Evolutionary conservation across 1,140 invertebrate genomes (phyloP).

Genomic region (Coptotermes formosanus): DNA sequence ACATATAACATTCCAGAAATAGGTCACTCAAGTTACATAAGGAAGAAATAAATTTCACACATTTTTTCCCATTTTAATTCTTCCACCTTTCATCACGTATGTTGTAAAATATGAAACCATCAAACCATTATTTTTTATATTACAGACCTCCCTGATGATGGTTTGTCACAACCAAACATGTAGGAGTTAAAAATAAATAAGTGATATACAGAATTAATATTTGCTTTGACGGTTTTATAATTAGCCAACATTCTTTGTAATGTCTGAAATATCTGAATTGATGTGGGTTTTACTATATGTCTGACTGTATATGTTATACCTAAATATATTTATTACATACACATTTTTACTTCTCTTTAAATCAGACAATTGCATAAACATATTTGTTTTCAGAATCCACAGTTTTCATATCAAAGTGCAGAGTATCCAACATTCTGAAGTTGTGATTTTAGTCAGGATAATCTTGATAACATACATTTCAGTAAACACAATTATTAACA

Average conservation of each 20-base stretch:
- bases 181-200: too few species aligned
- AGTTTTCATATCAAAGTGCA: neutral
- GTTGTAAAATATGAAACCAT: too few species aligned
- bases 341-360: neutral
- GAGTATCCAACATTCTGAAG: neutral
- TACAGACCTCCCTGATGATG: too few species aligned
- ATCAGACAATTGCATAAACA: neutral
- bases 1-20: neutral
- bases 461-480: too few species aligned
- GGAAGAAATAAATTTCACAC: too few species aligned
- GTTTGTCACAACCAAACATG: too few species aligned
- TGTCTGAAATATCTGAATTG: neutral
- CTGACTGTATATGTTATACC: neutral
- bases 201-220: too few species aligned
- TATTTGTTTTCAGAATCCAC: neutral
- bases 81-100: too few species aligned
- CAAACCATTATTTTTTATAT: too few species aligned
- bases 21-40: neutral
- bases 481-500: too few species aligned
- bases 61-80: too few species aligned
- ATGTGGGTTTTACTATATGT: neutral
- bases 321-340: neutral
- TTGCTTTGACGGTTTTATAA: too few species aligned
- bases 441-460: neutral
- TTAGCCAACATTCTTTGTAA: neutral